A percentile compares a stretch with the other conserved stretches of the same genome.
Evolutionary conservation across 1,140 invertebrate genomes (phyloP).

Genomic region (Heliconius hewitsoni): DNA sequence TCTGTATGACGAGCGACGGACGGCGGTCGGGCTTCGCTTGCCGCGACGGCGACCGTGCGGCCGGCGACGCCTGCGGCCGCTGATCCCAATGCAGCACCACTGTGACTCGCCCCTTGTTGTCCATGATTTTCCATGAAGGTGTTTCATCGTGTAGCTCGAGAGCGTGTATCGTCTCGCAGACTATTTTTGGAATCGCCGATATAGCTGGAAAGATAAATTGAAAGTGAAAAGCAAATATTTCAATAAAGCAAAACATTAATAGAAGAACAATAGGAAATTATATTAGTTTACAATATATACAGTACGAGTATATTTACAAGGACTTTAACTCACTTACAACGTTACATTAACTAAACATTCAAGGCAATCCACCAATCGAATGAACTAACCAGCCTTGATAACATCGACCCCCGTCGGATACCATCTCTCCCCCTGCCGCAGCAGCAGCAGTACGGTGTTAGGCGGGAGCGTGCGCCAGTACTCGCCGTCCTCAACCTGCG

Average conservation of each 20-base stretch:
- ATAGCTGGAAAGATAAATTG: slow-evolving; percentile 86
- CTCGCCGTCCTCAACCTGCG: slow-evolving; percentile 96
- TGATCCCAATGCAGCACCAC: slow-evolving; percentile 97
- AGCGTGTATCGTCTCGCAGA: slow-evolving; percentile 97
- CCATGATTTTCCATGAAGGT: slow-evolving; percentile 98
- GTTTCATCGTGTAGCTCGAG: slow-evolving; percentile 96
- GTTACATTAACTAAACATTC: background rate
- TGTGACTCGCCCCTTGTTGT: slow-evolving; percentile 96
- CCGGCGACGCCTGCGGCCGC: slow-evolving; percentile 84
- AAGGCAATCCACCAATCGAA: background rate
- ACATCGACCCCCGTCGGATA: slow-evolving; percentile 94
- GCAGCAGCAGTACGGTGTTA: slow-evolving; percentile 93
- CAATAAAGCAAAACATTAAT: background rate
- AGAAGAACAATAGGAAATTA: no score
- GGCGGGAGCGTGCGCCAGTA: slow-evolving; percentile 95
- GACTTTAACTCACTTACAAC: background rate
- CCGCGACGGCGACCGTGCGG: slow-evolving; percentile 84
- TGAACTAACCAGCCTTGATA: slow-evolving; percentile 90
- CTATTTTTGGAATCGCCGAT: slow-evolving; percentile 96
- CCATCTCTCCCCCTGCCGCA: slow-evolving; percentile 94
- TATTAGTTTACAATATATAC: no score
- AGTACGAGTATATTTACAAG: background rate
- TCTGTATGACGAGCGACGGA: slow-evolving; percentile 88
- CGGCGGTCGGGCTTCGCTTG: slow-evolving; percentile 83
- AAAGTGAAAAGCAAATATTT: background rate